Percentiles rank a stretch among this genome's conserved stretches.
Evolutionary conservation across 2,113 vertebrate species (phyloP).

Genomic region (Alces alces): DNA sequence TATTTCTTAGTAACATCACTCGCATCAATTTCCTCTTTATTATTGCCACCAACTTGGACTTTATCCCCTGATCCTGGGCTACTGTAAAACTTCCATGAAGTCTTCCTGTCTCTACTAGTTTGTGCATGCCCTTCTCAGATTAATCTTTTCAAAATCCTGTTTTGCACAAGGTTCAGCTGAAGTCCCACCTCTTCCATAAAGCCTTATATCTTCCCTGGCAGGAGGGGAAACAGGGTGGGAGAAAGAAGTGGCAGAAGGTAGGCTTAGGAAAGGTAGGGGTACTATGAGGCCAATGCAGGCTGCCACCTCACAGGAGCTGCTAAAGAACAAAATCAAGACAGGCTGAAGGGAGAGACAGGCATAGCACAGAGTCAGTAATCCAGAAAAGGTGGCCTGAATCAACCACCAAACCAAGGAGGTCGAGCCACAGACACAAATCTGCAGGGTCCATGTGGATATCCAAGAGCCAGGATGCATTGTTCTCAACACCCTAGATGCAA

Average conservation of each 20-base stretch:
- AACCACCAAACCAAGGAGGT: neutral
- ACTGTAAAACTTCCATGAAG: neutral
- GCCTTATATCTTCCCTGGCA: neutral
- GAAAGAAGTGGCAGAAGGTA: neutral
- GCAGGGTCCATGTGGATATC: neutral
- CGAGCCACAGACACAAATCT: neutral
- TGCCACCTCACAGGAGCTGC: neutral
- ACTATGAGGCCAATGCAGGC: neutral
- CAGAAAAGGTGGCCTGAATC: neutral
- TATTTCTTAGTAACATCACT: slow-evolving; percentile 5
- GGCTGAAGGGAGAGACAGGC: neutral
- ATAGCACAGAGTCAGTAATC: neutral
- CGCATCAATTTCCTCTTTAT: neutral
- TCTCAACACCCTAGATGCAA: neutral
- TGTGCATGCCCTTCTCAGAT: neutral
- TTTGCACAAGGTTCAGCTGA: neutral
- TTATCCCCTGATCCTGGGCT: neutral
- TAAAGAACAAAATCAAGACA: neutral
- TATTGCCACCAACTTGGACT: neutral
- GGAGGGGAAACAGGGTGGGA: neutral
- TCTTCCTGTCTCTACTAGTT: neutral
- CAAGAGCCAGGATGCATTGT: neutral
- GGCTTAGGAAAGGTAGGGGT: neutral
- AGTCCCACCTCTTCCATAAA: neutral
- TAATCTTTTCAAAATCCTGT: neutral